These are phyloP conservation scores for Chromobotia macracanthus DNA, from an alignment of 2,797 vertebrate species.

Conservation along the genomic window DNA sequence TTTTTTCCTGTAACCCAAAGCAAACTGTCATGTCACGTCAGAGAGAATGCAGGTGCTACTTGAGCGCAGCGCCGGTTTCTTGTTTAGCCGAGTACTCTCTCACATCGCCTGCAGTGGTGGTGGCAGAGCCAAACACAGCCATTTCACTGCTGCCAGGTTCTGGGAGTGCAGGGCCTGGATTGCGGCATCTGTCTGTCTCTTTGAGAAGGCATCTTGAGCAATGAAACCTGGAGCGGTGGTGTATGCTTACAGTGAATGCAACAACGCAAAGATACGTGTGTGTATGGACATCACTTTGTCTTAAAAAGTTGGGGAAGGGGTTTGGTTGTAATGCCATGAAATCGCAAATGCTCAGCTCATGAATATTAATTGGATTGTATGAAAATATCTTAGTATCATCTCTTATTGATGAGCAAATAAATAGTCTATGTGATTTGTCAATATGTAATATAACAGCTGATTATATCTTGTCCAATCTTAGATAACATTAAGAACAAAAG, in stretches of 20 bases:
- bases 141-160: conserved; percentile 39
- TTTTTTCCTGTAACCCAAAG: conserved; percentile 66
- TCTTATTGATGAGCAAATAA: too few species aligned
- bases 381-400: too few species aligned
- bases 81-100: conserved; percentile 36
- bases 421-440: too few species aligned
- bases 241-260: conserved; percentile 31
- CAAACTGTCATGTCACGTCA: conserved; percentile 80
- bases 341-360: neutral
- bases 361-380: too few species aligned
- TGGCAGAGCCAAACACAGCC: conserved; percentile 16
- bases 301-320: neutral
- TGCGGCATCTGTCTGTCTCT: conserved; percentile 51
- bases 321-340: neutral
- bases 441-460: too few species aligned
- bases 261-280: neutral
- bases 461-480: too few species aligned
- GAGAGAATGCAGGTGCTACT: conserved; percentile 65
- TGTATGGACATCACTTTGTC: neutral
- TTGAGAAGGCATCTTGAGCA: conserved; percentile 42
- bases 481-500: too few species aligned
- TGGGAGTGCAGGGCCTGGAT: neutral
- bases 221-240: conserved; percentile 36
- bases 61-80: conserved; percentile 5
- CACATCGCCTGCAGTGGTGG: conserved; percentile 17